These are phyloP conservation scores for Sarcophaga variegata DNA, from an alignment of 2,888 invertebrate genomes.

Conservation along the genomic window DNA sequence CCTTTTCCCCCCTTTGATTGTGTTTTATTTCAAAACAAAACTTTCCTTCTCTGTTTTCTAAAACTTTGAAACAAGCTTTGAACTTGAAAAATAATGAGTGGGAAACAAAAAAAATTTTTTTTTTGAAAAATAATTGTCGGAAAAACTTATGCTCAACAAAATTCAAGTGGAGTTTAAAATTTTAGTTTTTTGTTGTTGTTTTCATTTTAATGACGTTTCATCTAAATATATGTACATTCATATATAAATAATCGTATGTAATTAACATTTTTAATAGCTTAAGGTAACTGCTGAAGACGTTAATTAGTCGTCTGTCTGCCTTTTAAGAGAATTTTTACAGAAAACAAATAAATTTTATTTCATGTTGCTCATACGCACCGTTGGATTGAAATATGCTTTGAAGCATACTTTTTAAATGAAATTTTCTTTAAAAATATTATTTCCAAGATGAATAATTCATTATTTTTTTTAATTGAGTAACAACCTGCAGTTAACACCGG, in stretches of 20 bases:
- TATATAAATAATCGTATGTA: conserved; percentile 2
- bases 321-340: conserved; percentile 44
- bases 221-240: conserved; percentile 17
- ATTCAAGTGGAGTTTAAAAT: conserved; percentile 65
- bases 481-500: too few species aligned
- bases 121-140: conserved; percentile 17
- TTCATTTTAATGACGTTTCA: conserved; percentile 38
- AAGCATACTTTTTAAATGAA: too few species aligned
- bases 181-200: conserved; percentile 41
- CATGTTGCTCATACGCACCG: conserved; percentile 60
- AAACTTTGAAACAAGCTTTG: conserved; percentile 56
- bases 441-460: too few species aligned
- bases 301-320: conserved; percentile 33
- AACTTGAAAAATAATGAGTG: conserved; percentile 43
- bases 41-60: conserved; percentile 27
- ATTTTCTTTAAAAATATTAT: too few species aligned
- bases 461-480: too few species aligned
- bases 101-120: conserved; percentile 11
- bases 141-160: conserved; percentile 15
- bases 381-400: background rate
- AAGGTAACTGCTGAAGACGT: background rate
- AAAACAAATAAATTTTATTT: background rate
- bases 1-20: too few species aligned
- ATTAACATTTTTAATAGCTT: too few species aligned
- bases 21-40: background rate